Evolutionary conservation across 2,797 vertebrate species (phyloP).

Genomic region (Fistularia commersonii): DNA sequence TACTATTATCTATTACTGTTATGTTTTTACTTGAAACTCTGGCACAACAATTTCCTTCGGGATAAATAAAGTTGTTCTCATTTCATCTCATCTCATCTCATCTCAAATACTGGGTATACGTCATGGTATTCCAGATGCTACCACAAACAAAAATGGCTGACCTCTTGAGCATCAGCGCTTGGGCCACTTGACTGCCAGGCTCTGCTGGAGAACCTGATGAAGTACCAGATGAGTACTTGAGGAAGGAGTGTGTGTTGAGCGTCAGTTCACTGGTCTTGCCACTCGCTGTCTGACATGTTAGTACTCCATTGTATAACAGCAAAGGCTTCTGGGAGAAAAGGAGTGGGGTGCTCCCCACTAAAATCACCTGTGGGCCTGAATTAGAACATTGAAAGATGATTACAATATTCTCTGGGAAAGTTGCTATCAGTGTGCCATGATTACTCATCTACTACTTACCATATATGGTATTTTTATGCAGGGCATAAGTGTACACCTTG

Average conservation of each 20-base stretch:
- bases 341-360: conserved; percentile 85
- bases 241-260: conserved; percentile 88
- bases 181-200: conserved; percentile 76
- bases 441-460: conserved; percentile 67
- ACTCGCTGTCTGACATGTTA: conserved; percentile 95
- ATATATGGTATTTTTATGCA: conserved; percentile 91
- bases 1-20: too few relatives aligned
- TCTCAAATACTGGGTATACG: too few relatives aligned
- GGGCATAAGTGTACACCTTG: conserved; percentile 89
- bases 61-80: too few relatives aligned
- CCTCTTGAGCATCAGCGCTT: conserved; percentile 89
- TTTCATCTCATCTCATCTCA: too few relatives aligned
- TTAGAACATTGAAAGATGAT: neutral
- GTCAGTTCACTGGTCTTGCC: conserved; percentile 84
- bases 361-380: conserved; percentile 84
- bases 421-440: neutral
- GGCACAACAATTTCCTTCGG: too few relatives aligned
- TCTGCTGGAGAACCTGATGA: conserved; percentile 45
- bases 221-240: conserved; percentile 56
- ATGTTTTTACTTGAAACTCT: too few relatives aligned
- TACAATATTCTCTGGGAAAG: neutral
- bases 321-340: conserved; percentile 92
- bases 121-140: neutral
- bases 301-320: conserved; percentile 89
- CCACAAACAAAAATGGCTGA: conserved; percentile 38